These are phyloP conservation scores for Atherinomorus stipes DNA, from an alignment of 2,113 vertebrate genomes.

Conservation along the genomic window DNA sequence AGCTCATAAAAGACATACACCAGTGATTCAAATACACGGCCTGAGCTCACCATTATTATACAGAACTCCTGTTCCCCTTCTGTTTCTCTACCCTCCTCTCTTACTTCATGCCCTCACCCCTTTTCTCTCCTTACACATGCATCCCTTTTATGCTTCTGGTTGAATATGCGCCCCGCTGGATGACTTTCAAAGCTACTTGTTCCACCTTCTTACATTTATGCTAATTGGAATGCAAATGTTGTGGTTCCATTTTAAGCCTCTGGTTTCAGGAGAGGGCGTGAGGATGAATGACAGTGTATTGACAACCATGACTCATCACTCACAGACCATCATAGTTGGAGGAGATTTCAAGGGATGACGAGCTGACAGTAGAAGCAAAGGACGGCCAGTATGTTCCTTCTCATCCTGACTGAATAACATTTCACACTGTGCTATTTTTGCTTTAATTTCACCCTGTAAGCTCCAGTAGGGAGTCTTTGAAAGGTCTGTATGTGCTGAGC, in stretches of 20 bases:
- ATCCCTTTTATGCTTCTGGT: conserved; percentile 29
- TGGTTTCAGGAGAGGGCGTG: conserved; percentile 66
- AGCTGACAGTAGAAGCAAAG: conserved; percentile 61
- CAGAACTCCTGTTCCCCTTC: conserved; percentile 26
- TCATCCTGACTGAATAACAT: conserved; percentile 71
- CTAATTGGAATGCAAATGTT: conserved; percentile 82
- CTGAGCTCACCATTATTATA: conserved; percentile 67
- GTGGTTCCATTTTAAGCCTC: conserved; percentile 76
- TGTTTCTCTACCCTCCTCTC: conserved; percentile 8
- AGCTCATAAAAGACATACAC: conserved; percentile 81
- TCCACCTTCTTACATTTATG: conserved; percentile 83
- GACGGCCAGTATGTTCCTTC: conserved; percentile 60
- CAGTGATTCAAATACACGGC: conserved; percentile 74
- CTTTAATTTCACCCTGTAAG: conserved; percentile 58
- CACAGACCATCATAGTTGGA: conserved; percentile 46
- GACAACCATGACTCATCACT: conserved; percentile 66
- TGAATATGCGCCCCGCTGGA: conserved; percentile 75
- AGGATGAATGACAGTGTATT: conserved; percentile 57
- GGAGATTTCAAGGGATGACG: conserved; percentile 57
- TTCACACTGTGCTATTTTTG: conserved; percentile 57
- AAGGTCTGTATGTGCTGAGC: conserved; percentile 46
- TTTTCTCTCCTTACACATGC: conserved; percentile 33
- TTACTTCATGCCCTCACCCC: conserved; percentile 26
- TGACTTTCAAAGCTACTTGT: conserved; percentile 84
- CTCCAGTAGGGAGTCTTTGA: conserved; percentile 45